These are phyloP conservation scores for Labeo rohita DNA, from an alignment of 2,113 vertebrate genomes.

Conservation along the genomic window DNA sequence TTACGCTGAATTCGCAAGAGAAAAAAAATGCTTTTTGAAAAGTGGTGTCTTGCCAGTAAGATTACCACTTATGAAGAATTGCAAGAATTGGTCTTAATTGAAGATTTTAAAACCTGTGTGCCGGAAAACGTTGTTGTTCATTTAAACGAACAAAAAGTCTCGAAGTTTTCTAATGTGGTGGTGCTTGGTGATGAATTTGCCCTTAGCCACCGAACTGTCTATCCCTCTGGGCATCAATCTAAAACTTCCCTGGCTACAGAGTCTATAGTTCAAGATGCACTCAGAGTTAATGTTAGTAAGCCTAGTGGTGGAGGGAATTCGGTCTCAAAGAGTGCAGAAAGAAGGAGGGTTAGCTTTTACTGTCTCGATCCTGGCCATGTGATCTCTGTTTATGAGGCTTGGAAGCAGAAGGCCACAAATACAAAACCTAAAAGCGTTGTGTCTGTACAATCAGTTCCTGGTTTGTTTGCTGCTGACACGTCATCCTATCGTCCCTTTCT, in stretches of 20 bases:
- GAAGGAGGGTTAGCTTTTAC: background rate
- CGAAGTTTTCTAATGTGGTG: background rate
- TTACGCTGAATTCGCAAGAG: background rate
- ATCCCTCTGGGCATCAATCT: background rate
- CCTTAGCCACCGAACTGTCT: background rate
- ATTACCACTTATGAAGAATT: background rate
- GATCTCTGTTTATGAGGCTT: background rate
- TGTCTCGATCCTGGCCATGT: background rate
- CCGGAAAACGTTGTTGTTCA: background rate
- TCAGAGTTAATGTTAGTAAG: background rate
- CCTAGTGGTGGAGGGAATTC: background rate
- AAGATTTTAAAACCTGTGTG: background rate
- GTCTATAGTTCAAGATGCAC: too few species aligned
- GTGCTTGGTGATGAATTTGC: background rate
- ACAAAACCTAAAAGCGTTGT: background rate
- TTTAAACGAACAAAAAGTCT: background rate
- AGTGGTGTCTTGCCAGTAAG: background rate
- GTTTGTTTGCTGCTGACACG: background rate
- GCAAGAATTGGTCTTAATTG: background rate
- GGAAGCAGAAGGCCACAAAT: background rate
- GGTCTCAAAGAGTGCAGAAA: background rate
- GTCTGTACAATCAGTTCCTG: background rate
- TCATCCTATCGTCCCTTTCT: background rate
- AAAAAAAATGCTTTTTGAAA: background rate
- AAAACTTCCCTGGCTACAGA: background rate